Evolutionary conservation across 1,140 invertebrate species (phyloP).

Genomic region (Caenorhabditis inopinata): DNA sequence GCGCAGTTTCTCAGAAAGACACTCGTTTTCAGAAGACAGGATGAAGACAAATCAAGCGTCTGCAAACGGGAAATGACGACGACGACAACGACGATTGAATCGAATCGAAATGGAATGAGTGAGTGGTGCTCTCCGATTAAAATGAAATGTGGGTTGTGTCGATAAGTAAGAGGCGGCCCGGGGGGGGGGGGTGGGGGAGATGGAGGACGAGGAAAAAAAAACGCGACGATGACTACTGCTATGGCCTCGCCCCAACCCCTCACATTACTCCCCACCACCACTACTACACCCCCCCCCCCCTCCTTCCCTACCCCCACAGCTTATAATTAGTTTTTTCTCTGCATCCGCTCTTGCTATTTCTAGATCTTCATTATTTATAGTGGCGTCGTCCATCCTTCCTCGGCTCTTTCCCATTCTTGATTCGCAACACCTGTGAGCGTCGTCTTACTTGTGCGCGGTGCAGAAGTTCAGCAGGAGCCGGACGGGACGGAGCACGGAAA

Average conservation of each 20-base stretch:
- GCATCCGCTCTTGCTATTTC: neutral
- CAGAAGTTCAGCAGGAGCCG: too few relatives aligned
- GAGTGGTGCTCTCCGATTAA: neutral
- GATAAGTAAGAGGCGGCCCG: too few relatives aligned
- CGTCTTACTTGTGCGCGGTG: too few relatives aligned
- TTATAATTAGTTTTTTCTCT: slow-evolving; percentile 28
- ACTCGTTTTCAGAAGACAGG: too few relatives aligned
- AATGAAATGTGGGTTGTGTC: neutral
- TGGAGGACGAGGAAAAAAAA: neutral
- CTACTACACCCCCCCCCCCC: too few relatives aligned
- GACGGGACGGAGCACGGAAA: too few relatives aligned
- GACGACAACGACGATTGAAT: neutral
- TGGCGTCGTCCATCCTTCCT: neutral
- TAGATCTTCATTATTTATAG: neutral
- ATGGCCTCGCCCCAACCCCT: too few relatives aligned
- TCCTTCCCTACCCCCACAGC: neutral
- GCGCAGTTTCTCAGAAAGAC: too few relatives aligned
- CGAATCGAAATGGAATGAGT: neutral
- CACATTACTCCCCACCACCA: too few relatives aligned
- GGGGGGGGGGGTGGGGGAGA: too few relatives aligned
- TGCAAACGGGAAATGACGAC: neutral
- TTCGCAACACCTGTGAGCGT: too few relatives aligned
- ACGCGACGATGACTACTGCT: neutral
- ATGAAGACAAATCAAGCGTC: too few relatives aligned
- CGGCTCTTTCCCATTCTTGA: neutral